Evolutionary conservation across 2,113 vertebrate genomes (phyloP).

Genomic region (Thermophis baileyi): DNA sequence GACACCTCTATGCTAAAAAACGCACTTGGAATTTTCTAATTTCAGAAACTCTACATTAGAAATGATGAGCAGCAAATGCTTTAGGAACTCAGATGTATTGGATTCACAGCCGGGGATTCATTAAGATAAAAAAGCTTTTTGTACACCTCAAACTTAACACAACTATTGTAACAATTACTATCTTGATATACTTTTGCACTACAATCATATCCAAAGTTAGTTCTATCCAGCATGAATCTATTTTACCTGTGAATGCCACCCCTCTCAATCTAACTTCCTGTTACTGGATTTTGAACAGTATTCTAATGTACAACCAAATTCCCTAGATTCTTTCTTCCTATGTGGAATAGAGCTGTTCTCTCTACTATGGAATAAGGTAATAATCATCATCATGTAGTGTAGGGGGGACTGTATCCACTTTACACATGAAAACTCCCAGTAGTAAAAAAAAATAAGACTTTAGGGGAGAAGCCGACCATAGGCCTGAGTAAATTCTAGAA

Average conservation of each 20-base stretch:
- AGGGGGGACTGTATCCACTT: too few relatives aligned
- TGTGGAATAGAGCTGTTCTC: neutral
- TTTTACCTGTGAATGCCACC: neutral
- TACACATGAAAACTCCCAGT: neutral
- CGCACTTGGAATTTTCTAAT: neutral
- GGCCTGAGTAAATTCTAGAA: neutral
- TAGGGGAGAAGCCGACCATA: neutral
- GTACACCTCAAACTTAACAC: neutral
- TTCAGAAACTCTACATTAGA: neutral
- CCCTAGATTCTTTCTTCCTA: neutral
- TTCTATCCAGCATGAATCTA: neutral
- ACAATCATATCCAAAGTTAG: neutral
- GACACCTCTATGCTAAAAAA: neutral
- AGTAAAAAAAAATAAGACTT: neutral
- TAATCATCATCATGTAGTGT: neutral
- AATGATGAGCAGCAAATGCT: neutral
- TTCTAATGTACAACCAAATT: neutral
- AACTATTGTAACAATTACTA: neutral
- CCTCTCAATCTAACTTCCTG: neutral
- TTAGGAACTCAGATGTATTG: neutral
- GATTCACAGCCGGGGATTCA: neutral
- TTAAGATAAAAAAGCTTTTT: neutral
- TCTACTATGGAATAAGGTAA: neutral
- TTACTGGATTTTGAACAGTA: neutral
- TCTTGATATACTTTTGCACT: neutral